Conservation (phyloP, 2,113 vertebrate species). For the Pomatorhinus ruficollis region DNA sequence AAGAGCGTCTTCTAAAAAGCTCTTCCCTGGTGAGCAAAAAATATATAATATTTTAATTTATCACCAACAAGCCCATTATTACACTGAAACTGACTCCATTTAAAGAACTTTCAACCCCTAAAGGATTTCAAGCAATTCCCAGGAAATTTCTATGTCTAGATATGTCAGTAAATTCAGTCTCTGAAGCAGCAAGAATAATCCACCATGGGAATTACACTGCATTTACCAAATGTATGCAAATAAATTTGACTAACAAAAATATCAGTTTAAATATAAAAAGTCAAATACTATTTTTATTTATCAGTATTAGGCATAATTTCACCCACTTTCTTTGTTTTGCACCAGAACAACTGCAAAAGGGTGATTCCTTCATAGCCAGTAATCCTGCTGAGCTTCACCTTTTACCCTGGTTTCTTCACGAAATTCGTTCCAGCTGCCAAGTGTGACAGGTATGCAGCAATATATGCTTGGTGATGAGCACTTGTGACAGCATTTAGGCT, state of each 20-base stretch:
- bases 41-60: background rate
- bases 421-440: background rate
- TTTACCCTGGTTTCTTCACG: background rate
- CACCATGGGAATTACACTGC: background rate
- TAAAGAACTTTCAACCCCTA: background rate
- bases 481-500: constrained; percentile 23
- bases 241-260: background rate
- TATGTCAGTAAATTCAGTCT: constrained; percentile 1
- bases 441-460: constrained; percentile 31
- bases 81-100: background rate
- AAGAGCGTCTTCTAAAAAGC: background rate
- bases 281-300: background rate
- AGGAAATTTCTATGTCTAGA: constrained; percentile 3
- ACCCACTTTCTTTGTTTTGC: constrained; percentile 15
- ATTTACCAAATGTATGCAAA: background rate
- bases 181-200: background rate
- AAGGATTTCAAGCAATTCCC: constrained; percentile 9
- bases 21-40: background rate
- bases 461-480: background rate
- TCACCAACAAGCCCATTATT: background rate
- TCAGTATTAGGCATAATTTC: background rate
- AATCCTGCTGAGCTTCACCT: constrained; percentile 11
- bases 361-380: constrained; percentile 1
- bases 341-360: background rate
- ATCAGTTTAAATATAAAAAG: background rate